Conservation (phyloP, 2,113 vertebrate species). For the Myrmecobius fasciatus region DNA sequence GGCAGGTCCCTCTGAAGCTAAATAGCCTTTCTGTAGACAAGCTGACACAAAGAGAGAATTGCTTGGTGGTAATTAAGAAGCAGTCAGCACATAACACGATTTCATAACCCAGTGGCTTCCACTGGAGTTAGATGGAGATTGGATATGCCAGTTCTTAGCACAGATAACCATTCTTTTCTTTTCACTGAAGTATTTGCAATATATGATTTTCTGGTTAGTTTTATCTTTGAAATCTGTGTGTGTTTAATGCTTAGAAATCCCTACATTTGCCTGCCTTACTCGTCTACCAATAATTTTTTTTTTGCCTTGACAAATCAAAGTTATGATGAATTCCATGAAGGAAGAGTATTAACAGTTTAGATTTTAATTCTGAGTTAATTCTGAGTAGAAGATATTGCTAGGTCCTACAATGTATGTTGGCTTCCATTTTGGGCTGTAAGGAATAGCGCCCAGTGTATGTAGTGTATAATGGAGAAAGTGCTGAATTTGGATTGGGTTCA, state of each 20-base stretch:
- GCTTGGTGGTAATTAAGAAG: conserved; percentile 15
- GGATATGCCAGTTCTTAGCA: conserved; percentile 2
- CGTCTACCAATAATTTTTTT: neutral
- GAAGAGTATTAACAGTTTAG: neutral
- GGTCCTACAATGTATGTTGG: neutral
- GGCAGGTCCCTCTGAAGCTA: neutral
- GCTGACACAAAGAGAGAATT: accelerated
- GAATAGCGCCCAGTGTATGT: neutral
- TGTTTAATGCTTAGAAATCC: conserved; percentile 36
- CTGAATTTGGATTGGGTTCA: neutral
- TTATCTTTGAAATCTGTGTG: conserved; percentile 33
- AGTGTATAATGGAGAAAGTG: neutral
- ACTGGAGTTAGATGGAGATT: conserved; percentile 3
- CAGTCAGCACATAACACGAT: neutral
- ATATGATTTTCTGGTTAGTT: conserved; percentile 25
- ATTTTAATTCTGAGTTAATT: neutral
- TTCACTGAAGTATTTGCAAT: neutral
- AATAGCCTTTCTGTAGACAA: neutral
- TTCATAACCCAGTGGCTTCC: neutral
- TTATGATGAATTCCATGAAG: neutral
- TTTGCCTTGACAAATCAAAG: conserved; percentile 40
- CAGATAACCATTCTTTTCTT: neutral
- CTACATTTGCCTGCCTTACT: conserved; percentile 15
- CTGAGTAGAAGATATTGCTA: neutral
- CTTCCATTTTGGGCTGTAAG: too few relatives aligned